Evolutionary conservation across 2,113 vertebrate genomes (phyloP).

Genomic region (Chaetorhynchus papuensis): DNA sequence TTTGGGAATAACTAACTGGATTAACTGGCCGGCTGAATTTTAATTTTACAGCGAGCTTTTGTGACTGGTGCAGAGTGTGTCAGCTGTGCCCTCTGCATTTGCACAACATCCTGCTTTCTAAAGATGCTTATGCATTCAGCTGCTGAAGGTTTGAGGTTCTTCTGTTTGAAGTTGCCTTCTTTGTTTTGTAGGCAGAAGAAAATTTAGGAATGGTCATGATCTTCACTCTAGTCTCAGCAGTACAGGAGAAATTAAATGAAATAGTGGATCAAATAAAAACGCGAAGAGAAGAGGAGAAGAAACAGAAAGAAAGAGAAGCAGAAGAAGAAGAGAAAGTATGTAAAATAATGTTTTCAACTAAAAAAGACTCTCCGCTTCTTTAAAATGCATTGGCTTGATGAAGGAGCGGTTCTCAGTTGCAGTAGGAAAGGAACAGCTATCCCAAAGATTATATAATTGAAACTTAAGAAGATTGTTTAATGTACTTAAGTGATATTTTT

Average conservation of each 20-base stretch:
- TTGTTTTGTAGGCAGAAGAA: constrained; percentile 82
- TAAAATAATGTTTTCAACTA: neutral
- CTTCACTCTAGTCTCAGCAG: constrained; percentile 93
- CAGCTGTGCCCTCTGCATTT: neutral
- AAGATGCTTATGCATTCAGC: neutral
- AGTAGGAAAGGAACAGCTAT: neutral
- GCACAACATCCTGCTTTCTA: neutral
- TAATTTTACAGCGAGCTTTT: neutral
- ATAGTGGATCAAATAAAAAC: constrained; percentile 92
- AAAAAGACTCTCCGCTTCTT: neutral
- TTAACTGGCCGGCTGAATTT: neutral
- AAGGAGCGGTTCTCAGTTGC: neutral
- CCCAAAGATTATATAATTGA: neutral
- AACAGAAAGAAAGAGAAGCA: constrained; percentile 84
- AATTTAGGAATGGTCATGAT: constrained; percentile 99
- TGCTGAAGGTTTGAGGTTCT: neutral
- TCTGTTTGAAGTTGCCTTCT: neutral
- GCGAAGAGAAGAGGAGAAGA: constrained; percentile 88
- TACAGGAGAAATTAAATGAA: constrained; percentile 96
- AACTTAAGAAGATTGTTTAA: neutral
- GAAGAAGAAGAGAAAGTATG: constrained; percentile 96
- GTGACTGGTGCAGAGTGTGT: neutral
- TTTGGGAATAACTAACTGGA: neutral
- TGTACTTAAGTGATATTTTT: neutral
- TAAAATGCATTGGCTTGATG: neutral